A percentile compares a stretch with the other conserved stretches of the same genome.
phyloP scores from a whole-genome alignment of 2,797 vertebrate species.

The Erethizon dorsatum region DNA sequence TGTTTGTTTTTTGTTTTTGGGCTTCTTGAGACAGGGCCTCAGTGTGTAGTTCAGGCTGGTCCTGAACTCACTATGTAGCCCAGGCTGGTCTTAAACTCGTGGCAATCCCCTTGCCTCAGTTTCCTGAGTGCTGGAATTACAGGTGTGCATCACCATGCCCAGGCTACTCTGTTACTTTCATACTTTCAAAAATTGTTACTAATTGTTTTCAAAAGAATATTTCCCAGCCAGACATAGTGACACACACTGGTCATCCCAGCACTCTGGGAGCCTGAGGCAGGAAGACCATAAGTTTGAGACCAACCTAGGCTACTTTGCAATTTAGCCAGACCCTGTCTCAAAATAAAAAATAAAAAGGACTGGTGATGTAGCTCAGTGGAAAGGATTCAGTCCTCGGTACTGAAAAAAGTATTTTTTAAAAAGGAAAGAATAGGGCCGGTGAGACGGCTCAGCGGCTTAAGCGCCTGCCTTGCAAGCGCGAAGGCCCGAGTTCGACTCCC shows the following conservation, averaged over 20 bases:
- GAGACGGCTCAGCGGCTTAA: no score
- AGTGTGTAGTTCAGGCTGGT: neutral
- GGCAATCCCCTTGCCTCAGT: neutral
- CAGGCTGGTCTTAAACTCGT: neutral
- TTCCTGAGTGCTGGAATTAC: neutral
- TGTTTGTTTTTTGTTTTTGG: no score
- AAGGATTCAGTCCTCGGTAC: neutral
- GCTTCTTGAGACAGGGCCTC: neutral
- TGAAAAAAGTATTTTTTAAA: neutral
- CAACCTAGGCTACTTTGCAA: neutral
- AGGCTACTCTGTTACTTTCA: neutral
- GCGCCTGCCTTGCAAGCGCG: no score
- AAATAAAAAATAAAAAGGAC: neutral
- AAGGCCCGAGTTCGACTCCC: no score
- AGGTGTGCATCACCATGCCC: neutral
- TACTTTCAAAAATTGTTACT: conserved; percentile 34
- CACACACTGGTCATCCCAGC: neutral
- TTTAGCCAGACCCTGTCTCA: neutral
- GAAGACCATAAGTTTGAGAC: neutral
- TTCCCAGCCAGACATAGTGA: neutral
- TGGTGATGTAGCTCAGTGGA: neutral
- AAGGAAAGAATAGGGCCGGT: no score
- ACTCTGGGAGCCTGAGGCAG: neutral
- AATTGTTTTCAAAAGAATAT: conserved; percentile 24
- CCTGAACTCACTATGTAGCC: neutral